A percentile compares a stretch with the other conserved stretches of the same genome.
Conservation (phyloP, 2,113 vertebrate genomes). For the Nothocercus julius region DNA sequence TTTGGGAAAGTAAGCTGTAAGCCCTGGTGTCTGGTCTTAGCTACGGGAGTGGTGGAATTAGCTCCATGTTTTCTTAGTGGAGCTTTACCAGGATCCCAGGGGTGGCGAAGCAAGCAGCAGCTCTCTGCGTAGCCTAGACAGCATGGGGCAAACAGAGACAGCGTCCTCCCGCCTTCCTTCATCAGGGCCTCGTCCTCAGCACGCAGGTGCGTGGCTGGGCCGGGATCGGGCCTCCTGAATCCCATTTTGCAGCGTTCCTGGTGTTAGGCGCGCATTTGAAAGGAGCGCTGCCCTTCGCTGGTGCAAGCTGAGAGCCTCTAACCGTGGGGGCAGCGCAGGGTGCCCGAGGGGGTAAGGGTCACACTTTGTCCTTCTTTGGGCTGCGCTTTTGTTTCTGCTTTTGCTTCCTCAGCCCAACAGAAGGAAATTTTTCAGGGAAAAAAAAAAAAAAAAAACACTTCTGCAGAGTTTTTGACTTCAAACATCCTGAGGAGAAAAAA, state of each 20-base stretch:
- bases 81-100: not conserved
- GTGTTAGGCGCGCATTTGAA: not conserved
- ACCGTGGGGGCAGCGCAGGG: no score
- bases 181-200: not conserved
- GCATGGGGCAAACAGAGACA: not conserved
- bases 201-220: not conserved
- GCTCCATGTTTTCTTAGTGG: not conserved
- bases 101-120: fast-evolving
- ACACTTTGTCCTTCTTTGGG: no score
- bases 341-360: no score
- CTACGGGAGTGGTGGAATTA: not conserved
- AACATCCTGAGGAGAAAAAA: no score
- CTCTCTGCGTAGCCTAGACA: no score
- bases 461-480: not conserved
- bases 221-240: no score
- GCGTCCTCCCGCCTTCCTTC: not conserved
- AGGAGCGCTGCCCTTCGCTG: not conserved
- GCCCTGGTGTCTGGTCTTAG: not conserved
- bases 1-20: not conserved
- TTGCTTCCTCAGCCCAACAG: not conserved
- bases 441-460: not conserved
- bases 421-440: not conserved
- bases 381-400: not conserved
- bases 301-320: not conserved
- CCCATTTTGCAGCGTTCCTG: no score